Conservation (phyloP, 2,113 vertebrate genomes). For the Zosterops lateralis region DNA sequence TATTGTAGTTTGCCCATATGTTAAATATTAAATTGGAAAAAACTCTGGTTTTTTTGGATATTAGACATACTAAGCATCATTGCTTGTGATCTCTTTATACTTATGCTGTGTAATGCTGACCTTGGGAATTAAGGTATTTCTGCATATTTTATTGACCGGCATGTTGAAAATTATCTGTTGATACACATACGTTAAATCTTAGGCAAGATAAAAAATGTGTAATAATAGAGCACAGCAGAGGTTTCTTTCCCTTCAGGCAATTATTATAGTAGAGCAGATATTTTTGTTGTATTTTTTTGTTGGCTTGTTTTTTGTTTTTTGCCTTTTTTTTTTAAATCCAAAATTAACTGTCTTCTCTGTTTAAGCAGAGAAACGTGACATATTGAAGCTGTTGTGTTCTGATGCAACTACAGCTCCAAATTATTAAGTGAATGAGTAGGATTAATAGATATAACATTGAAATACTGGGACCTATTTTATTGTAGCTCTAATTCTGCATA, state of each 20-base stretch:
- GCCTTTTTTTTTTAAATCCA: background rate
- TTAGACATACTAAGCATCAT: background rate
- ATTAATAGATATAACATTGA: conserved; percentile 4
- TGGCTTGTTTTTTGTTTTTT: background rate
- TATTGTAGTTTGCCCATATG: background rate
- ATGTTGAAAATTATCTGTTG: background rate
- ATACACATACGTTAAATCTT: background rate
- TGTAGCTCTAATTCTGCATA: conserved; percentile 30
- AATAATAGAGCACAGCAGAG: background rate
- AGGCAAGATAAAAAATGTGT: background rate
- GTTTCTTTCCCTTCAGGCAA: background rate
- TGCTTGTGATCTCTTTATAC: background rate
- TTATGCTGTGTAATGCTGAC: background rate
- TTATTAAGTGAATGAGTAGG: background rate
- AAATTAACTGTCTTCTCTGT: background rate
- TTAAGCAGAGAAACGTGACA: background rate
- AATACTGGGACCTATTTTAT: background rate
- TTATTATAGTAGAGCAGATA: background rate
- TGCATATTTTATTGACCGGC: background rate
- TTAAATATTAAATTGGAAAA: background rate
- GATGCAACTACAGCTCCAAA: conserved; percentile 2
- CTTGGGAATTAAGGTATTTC: background rate
- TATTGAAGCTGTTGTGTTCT: background rate
- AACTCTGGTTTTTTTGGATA: background rate
- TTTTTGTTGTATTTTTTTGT: background rate